Evolutionary conservation across 2,113 vertebrate species (phyloP), one percentile per base, ranked within the genome.

Genomic region (Microcebus tavaratra): DNA sequence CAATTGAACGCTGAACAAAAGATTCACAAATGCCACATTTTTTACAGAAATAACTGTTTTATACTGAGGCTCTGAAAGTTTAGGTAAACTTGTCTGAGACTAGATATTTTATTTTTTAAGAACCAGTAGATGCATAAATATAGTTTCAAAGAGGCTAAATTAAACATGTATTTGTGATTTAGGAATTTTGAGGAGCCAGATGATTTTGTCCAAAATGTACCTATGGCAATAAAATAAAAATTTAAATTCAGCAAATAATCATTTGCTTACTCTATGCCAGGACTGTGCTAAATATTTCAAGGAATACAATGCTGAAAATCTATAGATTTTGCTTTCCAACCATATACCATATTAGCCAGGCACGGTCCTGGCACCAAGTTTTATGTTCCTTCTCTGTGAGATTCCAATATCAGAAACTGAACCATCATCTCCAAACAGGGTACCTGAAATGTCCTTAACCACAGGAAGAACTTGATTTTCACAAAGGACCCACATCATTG

Each of bases 241-340:
- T 61, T 86, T 89, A 75, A 89, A 61, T 63, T 94, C 78, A 76
- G 42, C 78, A 93, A 91, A 63, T 59, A 90, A 70, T 48, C 84
- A 76, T 68, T 84, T 92, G 75, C 67, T 96, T 87, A 73, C 65
- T 91, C 17, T 83, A 18, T 88, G 53, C 57, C 18, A 90, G 45
- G 34, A 72, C 75, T 70, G 27, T 67, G 15, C 63, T 80, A 88
- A 70, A 67, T 95, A 93, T 67, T 93, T 93, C 63, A 93, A 89
- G 48, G 17, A 81, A 10, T 48, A 67, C n/a, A 88, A 83, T 53
- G 45, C 78, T 80, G 50, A 88, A 88, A 91, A 91, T 63, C 75
- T 45, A 87, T 36, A 65, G 9, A 83, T 39, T 93, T 96, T 96
- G 48, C 72, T 84, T 87, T 93, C 87, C 65, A 78, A 95, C 15